Conservation (phyloP, 2,113 vertebrate genomes). For the Alexandromys fortis region DNA sequence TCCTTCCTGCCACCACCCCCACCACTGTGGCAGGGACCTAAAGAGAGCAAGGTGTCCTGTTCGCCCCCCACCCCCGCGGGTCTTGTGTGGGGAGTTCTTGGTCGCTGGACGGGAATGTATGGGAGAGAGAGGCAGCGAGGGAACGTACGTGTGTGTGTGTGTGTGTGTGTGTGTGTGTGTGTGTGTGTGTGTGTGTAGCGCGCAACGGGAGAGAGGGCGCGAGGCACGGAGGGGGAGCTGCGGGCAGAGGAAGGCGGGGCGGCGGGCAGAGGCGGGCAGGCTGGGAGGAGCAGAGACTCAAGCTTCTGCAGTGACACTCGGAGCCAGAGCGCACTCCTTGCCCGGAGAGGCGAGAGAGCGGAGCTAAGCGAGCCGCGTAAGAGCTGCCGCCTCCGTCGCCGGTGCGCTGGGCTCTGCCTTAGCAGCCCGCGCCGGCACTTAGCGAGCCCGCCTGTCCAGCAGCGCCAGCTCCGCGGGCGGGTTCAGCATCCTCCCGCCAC, state of each 20-base stretch:
- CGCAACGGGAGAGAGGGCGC: constrained; percentile 15
- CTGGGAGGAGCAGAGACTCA: constrained; percentile 53
- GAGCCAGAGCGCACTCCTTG: constrained; percentile 53
- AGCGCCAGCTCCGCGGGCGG: background rate
- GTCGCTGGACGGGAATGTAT: background rate
- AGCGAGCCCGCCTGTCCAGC: background rate
- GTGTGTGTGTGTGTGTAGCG: constrained; percentile 13
- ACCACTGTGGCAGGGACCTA: background rate
- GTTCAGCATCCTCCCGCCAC: background rate
- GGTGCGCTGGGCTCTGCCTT: background rate
- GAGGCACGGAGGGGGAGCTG: background rate
- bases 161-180: background rate
- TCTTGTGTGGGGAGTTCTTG: background rate
- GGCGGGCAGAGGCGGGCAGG: constrained; percentile 53
- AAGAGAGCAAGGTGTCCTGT: background rate
- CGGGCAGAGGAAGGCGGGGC: constrained; percentile 51
- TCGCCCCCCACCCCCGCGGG: background rate
- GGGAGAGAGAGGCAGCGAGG: background rate
- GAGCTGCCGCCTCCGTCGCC: background rate
- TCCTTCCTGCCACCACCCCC: background rate
- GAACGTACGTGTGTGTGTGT: no score
- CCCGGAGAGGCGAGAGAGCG: constrained; percentile 26
- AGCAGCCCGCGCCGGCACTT: background rate
- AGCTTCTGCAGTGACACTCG: constrained; percentile 67
- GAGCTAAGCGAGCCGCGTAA: background rate